Evolutionary conservation across 2,888 invertebrate genomes (phyloP), one percentile per base, ranked within the genome.

Genomic region (Lasioglossum lativentre): DNA sequence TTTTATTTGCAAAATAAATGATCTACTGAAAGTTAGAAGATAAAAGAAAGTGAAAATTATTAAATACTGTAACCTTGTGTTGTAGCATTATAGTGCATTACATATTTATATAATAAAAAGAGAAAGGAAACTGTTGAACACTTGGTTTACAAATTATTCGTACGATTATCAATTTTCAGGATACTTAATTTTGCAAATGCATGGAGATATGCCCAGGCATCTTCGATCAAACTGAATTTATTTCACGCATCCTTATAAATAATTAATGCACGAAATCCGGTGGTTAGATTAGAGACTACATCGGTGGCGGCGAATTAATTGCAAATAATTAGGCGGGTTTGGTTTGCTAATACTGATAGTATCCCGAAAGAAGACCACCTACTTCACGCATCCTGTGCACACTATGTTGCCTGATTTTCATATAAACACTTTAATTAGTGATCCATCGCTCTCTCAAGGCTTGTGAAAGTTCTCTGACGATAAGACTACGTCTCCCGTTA

Each of bases 151-250:
- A 56, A 56, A n/a, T n/a, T 12, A 56, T n/a, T 56, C n/a, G n/a
- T 56, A n/a, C n/a, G 12, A 56, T 56, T 56, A 56, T 56, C 56
- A 56, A 56, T n/a, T 56, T 56, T 56, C 56, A 56, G n/a, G n/a
- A 56, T 56, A 12, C n/a, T 56, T 56, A 4, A 56, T 56, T 56
- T 4, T 56, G n/a, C 56, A 56, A 56, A 56, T n/a, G 10, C 23
- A n/a, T 10, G 10, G 23, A 2, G 6, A 19, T 10, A 40, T 56
- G 56, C n/a, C 23, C 56, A 3, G 19, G 10, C 52, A n/a, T 8
- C 23, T 52, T 10, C 12, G 3, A 42, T 42, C 23, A n/a, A 10
- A 23, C 23, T 8, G n/a, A 52, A 52, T 52, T n/a, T 0, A 52
- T 52, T 52, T 52, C 52, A 52, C n/a, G 56, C 56, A 10, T 56